Base-by-base conservation (phyloP, 2,797 vertebrate species). In the Chromis chromis region DNA sequence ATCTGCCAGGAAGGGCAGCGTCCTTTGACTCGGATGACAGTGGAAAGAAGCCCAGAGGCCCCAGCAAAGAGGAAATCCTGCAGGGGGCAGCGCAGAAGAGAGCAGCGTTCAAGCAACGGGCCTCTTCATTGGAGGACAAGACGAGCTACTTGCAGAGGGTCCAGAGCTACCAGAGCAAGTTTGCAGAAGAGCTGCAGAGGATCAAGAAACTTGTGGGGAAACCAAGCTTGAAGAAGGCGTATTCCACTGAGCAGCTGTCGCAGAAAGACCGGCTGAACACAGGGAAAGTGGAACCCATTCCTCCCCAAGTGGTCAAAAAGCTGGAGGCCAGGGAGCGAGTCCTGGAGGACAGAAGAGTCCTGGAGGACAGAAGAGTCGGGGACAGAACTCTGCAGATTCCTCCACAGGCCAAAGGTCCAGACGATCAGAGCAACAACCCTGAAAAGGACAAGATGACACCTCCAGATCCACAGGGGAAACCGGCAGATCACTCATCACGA, bases 171-270 rank as follows among this genome's bases (percentile, higher is more conserved):
- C 97, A 98, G 92, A 94, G 92, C 88, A 97, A 96, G 86, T 97
- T 98, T 52, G 91, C 96, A 0, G 96, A 96, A 79, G 98, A 99
- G 89, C 93, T 98, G 58, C 95, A 95, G 65, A 94, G 97, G 78
- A 96, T 99, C 91, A 98, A 97, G 87, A 94, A 93, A 79, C 95
- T 97, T 0, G 94, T 96, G 21, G 96, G 95, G 48, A 96, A 95
- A 68, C 95, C 96, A 16, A 95, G 94, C 84, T 85, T 98, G 83
- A 95, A 95, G 87, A 96, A 96, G 84, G 95, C 97, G 0, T 91
- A 87, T 73, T 95, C 94, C 62, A 92, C 92, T 0, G 94, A 94
- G 76, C 93, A 94, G 81, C 86, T 95, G 64, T 60, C 88, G 0
- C 89, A 90, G 58, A 94, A 71, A 66, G 94, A 79, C 80, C 81